Base-by-base conservation (phyloP, 2,888 invertebrate genomes). In the Copidosoma aretas region DNA sequence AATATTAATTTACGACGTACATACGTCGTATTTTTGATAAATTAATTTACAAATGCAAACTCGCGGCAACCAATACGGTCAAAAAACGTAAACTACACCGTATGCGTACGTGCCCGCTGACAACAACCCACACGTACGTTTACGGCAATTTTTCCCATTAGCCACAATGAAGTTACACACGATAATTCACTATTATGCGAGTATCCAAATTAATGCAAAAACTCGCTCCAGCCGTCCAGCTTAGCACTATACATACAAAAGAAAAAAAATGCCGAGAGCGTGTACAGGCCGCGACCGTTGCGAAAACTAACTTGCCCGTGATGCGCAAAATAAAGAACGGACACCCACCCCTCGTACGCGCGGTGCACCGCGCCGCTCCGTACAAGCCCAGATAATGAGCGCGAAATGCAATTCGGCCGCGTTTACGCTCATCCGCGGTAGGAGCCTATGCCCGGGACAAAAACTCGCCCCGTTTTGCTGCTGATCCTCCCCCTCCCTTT, bases 331-430 rank as follows among this genome's bases (percentile, higher is more conserved):
- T 58, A 49, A 67, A 53, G 24, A 15, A 39, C 32, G 12, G 14
- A 17, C 25, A n/a, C 49, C 24, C 24, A 57, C 22, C 49, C 24
- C 24, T 51, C 22, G 57, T 41, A 39, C 15, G 43, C 43, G 43
- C 12, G 1, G 43, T n/a, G 10, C n/a, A 60, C 60, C 56, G 54
- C 49, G 54, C 8, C 3, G 32, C 32, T 8, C 32, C 3, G 32
- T 32, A 21, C 22, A 10, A 54, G 25, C 54, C 24, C 25, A 60
- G 51, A 62, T 65, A 64, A 61, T 43, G 32, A 49, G 46, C 24
- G n/a, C 1, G n/a, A 43, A 65, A 65, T 56, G 62, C 32, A 65
- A 68, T 65, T 68, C 58, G 61, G 46, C 21, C 54, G 17, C 49
- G 43, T 64, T 61, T 15, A 17, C 12, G 43, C 12, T 61, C 64